Base-by-base conservation (phyloP, 2,888 invertebrate species). In the Geophilus truncorum region DNA sequence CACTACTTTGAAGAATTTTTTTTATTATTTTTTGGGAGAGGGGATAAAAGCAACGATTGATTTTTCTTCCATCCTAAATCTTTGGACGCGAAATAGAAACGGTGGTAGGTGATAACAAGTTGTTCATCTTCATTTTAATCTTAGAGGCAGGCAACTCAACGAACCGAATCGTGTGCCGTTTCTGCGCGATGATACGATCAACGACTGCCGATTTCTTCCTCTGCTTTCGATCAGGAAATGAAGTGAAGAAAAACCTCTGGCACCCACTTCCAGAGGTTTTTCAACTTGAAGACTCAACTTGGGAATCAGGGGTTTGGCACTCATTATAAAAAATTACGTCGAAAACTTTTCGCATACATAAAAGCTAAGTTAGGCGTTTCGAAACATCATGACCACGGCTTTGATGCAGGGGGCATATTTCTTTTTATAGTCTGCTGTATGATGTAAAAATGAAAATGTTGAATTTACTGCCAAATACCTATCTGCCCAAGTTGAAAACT, bases 111-210 rank as follows among this genome's bases (percentile, higher is more conserved):
- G 62, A 62, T 62, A 62, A 62, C 62, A 62, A 62, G 62, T 62
- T 62, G 62, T 62, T 62, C 62, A 62, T 62, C 62, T 62, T 62
- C 62, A 62, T 62, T 62, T 62, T 62, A 62, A 62, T 62, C 62
- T 62, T 62, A 62, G 62, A 62, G 28, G 25, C 62, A 62, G 62
- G 62, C 62, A 62, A 57, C 57, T 57, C 57, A 57, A 62, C 62
- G 62, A 62, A 62, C 62, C 62, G 62, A 62, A 62, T 62, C 62
- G 62, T 62, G 62, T 62, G 62, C 62, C 62, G 62, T 62, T 62
- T 62, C 62, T 62, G 28, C 62, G 9, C 62, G 23, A 62, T 62
- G 62, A 62, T 62, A 62, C 62, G 62, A 62, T 62, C 62, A 62
- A 62, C 62, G 62, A 62, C 62, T 23, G 62, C 62, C 62, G 62